Evolutionary conservation across 2,113 vertebrate species (phyloP).

Genomic region (Tiliqua scincoides): DNA sequence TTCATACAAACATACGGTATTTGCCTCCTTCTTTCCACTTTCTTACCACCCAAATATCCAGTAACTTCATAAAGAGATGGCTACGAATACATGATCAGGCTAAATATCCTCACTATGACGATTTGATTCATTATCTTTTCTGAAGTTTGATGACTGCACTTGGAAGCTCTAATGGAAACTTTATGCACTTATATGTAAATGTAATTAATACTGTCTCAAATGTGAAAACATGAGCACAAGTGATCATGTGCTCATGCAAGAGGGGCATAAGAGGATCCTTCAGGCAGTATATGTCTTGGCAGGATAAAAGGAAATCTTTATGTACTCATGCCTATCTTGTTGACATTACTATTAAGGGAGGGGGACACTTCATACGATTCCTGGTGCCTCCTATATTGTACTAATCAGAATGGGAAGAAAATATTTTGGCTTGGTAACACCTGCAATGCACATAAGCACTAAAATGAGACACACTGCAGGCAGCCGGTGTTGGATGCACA

Average conservation of each 20-base stretch:
- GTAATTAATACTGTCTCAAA: conserved; percentile 6
- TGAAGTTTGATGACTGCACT: background rate
- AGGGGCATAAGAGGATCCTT: background rate
- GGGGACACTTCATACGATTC: background rate
- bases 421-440: background rate
- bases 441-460: background rate
- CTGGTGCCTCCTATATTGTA: background rate
- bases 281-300: background rate
- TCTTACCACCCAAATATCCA: background rate
- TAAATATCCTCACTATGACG: background rate
- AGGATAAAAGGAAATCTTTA: background rate
- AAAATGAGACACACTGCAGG: background rate
- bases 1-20: background rate
- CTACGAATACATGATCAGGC: background rate
- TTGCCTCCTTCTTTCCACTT: background rate
- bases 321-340: background rate
- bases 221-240: background rate
- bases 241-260: background rate
- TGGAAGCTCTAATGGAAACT: background rate
- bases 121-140: conserved; percentile 9
- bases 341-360: background rate
- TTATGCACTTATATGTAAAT: conserved; percentile 5
- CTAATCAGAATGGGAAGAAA: background rate
- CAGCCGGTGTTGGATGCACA: background rate
- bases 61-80: background rate